phyloP scores from a whole-genome alignment of 2,797 vertebrate species.

The Ispidina lecontei region DNA sequence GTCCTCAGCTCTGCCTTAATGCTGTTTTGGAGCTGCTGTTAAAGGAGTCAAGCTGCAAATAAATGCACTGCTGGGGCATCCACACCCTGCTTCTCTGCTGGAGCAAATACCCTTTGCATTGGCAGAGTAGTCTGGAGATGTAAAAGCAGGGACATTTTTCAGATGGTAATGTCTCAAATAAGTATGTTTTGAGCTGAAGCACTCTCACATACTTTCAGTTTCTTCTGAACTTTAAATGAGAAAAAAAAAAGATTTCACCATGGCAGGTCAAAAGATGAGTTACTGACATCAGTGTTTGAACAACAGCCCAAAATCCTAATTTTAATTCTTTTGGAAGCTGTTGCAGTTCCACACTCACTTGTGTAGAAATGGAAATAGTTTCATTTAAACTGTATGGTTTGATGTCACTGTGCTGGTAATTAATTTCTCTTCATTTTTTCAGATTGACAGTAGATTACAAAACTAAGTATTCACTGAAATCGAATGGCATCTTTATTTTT shows the following conservation, averaged over 20 bases:
- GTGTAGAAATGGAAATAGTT: background rate
- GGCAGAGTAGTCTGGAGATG: accelerated
- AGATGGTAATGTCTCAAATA: background rate
- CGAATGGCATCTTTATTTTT: background rate
- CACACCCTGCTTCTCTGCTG: background rate
- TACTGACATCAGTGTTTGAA: background rate
- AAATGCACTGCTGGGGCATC: background rate
- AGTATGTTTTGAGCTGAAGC: background rate
- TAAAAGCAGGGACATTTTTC: background rate
- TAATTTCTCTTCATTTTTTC: background rate
- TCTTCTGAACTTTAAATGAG: background rate
- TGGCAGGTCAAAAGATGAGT: background rate
- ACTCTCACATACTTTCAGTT: background rate
- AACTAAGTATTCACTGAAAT: background rate
- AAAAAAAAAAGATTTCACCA: background rate
- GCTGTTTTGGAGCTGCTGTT: background rate
- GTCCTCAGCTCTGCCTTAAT: background rate
- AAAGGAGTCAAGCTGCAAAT: background rate
- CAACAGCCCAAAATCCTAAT: background rate
- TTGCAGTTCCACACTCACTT: background rate
- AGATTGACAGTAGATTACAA: slow-evolving; percentile 17
- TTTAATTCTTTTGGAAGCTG: background rate
- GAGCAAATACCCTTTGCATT: background rate
- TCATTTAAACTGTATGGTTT: background rate
- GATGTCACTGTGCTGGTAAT: background rate